Conservation (phyloP, 2,888 invertebrate species). For the Tiliacea aurago region DNA sequence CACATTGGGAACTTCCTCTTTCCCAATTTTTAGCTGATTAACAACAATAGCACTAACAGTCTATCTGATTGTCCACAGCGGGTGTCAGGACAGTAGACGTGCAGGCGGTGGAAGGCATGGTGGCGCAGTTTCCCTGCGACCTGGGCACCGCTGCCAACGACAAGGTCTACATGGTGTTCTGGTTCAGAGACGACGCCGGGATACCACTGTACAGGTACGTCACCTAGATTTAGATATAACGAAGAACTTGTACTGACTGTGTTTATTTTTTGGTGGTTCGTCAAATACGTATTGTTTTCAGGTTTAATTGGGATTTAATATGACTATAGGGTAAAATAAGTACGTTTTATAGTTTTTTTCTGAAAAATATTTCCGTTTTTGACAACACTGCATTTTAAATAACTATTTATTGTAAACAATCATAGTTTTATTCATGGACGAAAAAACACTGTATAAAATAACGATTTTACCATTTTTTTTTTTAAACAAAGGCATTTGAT, state of each 20-base stretch:
- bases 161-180: slow-evolving; percentile 97
- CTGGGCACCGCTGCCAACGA: slow-evolving; percentile 95
- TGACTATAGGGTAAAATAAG: not conserved
- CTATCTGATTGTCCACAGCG: slow-evolving; percentile 71
- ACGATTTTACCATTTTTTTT: not conserved
- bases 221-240: not conserved
- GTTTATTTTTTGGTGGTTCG: not conserved
- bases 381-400: not conserved
- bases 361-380: not conserved
- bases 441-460: not conserved
- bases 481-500: not conserved
- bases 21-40: not conserved
- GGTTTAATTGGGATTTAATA: not conserved
- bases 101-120: slow-evolving; percentile 96
- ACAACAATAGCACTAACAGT: not conserved
- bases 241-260: too few species aligned
- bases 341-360: not conserved
- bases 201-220: slow-evolving; percentile 96
- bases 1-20: not conserved
- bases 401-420: not conserved
- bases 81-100: slow-evolving; percentile 94
- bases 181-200: slow-evolving; percentile 97
- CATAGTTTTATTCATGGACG: not conserved
- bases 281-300: not conserved
- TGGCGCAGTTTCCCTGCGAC: slow-evolving; percentile 96